phyloP scores from a whole-genome alignment of 2,113 vertebrate genomes.

The Corythaeola cristata region DNA sequence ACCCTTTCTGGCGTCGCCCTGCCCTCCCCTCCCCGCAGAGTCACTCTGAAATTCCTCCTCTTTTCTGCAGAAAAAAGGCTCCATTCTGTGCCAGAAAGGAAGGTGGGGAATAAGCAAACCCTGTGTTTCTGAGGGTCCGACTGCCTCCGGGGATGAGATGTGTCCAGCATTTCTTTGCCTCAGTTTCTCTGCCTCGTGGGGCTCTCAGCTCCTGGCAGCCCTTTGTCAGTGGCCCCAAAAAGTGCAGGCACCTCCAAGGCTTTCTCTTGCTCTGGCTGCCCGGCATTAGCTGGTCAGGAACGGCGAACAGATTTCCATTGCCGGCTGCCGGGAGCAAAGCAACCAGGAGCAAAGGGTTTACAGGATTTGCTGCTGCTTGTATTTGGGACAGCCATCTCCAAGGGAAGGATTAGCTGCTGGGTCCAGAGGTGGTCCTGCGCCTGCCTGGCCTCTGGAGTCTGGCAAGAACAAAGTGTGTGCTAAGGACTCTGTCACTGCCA shows the following conservation, averaged over 20 bases:
- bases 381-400: neutral
- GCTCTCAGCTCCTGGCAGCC: neutral
- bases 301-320: neutral
- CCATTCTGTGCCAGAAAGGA: neutral
- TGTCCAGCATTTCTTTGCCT: neutral
- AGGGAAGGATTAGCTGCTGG: neutral
- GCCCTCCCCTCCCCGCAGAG: neutral
- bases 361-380: constrained; percentile 5
- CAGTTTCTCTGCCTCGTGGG: accelerated
- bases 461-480: neutral
- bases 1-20: neutral
- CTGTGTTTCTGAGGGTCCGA: neutral
- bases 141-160: accelerated
- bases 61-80: neutral
- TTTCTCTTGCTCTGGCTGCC: neutral
- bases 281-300: neutral
- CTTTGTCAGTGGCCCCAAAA: neutral
- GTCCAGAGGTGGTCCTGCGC: accelerated
- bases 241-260: neutral
- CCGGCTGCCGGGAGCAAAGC: neutral
- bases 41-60: neutral
- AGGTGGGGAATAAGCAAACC: neutral
- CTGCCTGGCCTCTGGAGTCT: neutral
- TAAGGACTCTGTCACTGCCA: neutral
- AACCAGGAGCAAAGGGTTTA: neutral